These are phyloP conservation scores for Sigmodon hispidus DNA, from an alignment of 2,113 vertebrate genomes.

Conservation along the genomic window DNA sequence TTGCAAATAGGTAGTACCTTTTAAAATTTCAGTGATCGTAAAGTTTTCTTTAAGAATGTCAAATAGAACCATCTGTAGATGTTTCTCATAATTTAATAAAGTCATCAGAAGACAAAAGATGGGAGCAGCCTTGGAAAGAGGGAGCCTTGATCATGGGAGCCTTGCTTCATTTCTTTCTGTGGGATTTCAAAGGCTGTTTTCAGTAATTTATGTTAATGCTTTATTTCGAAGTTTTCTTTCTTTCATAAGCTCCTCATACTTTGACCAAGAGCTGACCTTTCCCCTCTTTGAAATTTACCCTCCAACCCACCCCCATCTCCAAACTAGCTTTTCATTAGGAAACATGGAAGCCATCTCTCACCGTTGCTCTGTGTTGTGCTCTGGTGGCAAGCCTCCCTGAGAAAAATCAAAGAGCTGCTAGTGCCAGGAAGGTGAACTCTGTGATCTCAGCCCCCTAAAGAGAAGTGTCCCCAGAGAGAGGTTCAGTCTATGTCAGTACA, in stretches of 20 bases:
- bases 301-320: constrained; percentile 27
- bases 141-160: constrained; percentile 33
- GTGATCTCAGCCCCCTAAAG: constrained; percentile 76
- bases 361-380: constrained; percentile 11
- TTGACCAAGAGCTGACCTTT: constrained; percentile 77
- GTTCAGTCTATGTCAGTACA: constrained; percentile 72
- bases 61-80: constrained; percentile 24
- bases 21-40: constrained; percentile 56
- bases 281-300: constrained; percentile 78
- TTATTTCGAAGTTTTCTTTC: constrained; percentile 80
- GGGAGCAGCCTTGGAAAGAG: constrained; percentile 46
- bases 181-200: constrained; percentile 69
- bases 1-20: constrained; percentile 49
- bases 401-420: constrained; percentile 74
- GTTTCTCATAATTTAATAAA: constrained; percentile 71
- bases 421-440: constrained; percentile 70
- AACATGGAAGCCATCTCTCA: constrained; percentile 55
- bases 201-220: constrained; percentile 80
- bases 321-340: constrained; percentile 75
- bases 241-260: constrained; percentile 73
- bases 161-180: constrained; percentile 70
- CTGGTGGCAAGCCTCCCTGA: constrained; percentile 67
- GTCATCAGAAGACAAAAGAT: constrained; percentile 71
- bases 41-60: constrained; percentile 76
- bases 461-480: constrained; percentile 75